These are phyloP conservation scores for Lophius americanus DNA, from an alignment of 2,797 vertebrate species.

Conservation along the genomic window DNA sequence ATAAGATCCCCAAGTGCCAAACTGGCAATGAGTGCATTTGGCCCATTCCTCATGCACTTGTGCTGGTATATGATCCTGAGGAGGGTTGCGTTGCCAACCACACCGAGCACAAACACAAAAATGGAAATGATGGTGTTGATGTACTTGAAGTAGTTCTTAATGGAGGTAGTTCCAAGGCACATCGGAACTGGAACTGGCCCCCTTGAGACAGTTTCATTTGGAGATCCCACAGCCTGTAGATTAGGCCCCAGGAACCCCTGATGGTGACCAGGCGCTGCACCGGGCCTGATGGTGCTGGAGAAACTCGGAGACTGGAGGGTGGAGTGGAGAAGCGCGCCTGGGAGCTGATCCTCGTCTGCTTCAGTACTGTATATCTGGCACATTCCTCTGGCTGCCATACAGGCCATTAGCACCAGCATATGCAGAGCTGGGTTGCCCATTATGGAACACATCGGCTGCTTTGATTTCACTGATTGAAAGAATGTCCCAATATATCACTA, in stretches of 20 bases:
- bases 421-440: conserved; percentile 83
- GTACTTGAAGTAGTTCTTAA: conserved; percentile 88
- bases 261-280: neutral
- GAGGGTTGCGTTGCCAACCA: conserved; percentile 95
- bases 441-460: conserved; percentile 58
- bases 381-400: conserved; percentile 80
- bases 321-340: conserved; percentile 41
- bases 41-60: conserved; percentile 99
- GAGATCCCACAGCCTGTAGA: conserved; percentile 17
- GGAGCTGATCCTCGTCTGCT: conserved; percentile 29
- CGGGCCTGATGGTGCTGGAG: conserved; percentile 61
- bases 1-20: conserved; percentile 97
- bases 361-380: conserved; percentile 80
- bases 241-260: neutral
- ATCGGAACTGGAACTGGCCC: conserved; percentile 21
- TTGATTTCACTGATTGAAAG: conserved; percentile 66
- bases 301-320: conserved; percentile 51
- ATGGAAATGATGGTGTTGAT: conserved; percentile 94
- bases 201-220: conserved; percentile 34
- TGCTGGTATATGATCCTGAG: conserved; percentile 98
- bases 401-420: conserved; percentile 82
- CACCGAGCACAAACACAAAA: conserved; percentile 92
- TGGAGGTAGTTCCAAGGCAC: conserved; percentile 81
- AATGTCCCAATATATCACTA: conserved; percentile 55
- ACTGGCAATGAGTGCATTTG: conserved; percentile 96